Base-by-base conservation (phyloP, 2,888 invertebrate genomes). In the Mimas tiliae region DNA sequence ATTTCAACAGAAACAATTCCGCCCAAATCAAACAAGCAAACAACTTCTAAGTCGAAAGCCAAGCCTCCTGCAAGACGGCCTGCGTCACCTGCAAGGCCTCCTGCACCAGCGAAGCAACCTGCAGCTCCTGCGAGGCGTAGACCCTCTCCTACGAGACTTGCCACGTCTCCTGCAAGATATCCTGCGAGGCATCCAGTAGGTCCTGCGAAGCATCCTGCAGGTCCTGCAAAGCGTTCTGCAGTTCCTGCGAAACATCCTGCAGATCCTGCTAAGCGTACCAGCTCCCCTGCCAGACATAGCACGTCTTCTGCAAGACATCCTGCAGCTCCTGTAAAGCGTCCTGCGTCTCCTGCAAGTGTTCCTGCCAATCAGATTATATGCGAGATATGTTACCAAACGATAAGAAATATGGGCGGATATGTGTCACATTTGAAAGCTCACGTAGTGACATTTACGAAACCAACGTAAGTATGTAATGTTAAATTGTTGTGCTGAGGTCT, bases 361-460 rank as follows among this genome's bases (percentile, higher is more conserved):
- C 27, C 27, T 27, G 27, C 27, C 27, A 27, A 27, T 27, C 27
- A 27, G 27, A 27, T 27, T 16, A 48, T 8, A 2, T 66, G 66
- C 27, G 16, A 27, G 0, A 51, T 66, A n/a, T 66, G 66, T n/a
- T 27, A 8, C 63, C 34, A 47, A 11, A 3, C 1, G 1, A 33
- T 4, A 27, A 21, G 45, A 11, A 45, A 21, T 11, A 6, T 6
- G 0, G 12, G 33, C 6, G 62, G 62, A 0, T 53, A 52, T 8
- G 9, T 50, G 14, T 58, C 27, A 33, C 86, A 86, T 58, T 7
- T 74, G 67, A 72, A 64, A 2, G 16, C 16, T 0, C 82, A 85
- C 38, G 1, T 6, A 0, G 79, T 77, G 0, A 63, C 51, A 0
- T 81, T 69, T 11, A 86, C 82, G 0, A 74, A 63, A 4, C 16